Evolutionary conservation across 2,113 vertebrate species (phyloP).

Genomic region (Otis tarda): DNA sequence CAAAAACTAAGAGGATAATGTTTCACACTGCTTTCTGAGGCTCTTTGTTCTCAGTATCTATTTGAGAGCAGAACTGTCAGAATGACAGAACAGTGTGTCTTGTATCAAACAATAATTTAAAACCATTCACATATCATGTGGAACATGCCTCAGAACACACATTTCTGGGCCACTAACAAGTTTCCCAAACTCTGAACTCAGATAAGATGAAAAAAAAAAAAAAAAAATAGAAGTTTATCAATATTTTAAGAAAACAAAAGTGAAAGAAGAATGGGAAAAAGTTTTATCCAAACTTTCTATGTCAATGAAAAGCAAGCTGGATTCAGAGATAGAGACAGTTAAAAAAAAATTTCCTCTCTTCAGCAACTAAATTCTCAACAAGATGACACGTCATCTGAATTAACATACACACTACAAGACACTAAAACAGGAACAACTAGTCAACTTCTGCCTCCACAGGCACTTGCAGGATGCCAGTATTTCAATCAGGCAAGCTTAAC

Average conservation of each 20-base stretch:
- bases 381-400: neutral
- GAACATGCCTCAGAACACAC: neutral
- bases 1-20: neutral
- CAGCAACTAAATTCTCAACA: neutral
- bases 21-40: neutral
- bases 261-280: neutral
- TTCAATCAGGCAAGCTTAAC: neutral
- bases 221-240: neutral
- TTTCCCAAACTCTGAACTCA: neutral
- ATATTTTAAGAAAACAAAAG: neutral
- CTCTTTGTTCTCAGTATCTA: neutral
- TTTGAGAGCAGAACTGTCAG: neutral
- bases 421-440: neutral
- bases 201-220: neutral
- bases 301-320: neutral
- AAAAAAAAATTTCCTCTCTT: neutral
- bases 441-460: neutral
- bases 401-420: neutral
- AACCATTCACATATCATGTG: fast-evolving
- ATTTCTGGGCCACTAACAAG: neutral
- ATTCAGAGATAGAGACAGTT: neutral
- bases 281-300: neutral
- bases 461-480: neutral
- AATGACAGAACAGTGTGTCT: neutral
- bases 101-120: neutral